Evolutionary conservation across 2,888 invertebrate species (phyloP).

Genomic region (Diplolepis rosae): DNA sequence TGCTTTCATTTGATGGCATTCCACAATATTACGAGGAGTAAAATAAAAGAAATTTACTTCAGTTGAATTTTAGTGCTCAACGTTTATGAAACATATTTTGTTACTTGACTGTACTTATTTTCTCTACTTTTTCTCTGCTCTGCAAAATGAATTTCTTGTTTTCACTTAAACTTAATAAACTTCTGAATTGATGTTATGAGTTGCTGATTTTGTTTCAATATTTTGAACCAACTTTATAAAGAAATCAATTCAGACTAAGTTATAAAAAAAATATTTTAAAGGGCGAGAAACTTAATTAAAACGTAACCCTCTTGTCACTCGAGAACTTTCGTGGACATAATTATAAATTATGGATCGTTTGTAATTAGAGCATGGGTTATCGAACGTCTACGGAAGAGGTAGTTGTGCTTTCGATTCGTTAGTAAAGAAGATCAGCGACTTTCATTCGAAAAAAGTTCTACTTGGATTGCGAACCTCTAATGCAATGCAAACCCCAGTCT

Average conservation of each 20-base stretch:
- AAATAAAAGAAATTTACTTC: conserved; percentile 10
- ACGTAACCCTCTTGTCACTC: conserved; percentile 45
- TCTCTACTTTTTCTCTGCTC: not conserved
- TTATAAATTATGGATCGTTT: conserved; percentile 35
- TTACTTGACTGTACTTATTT: not conserved
- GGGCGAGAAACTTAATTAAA: conserved; percentile 35
- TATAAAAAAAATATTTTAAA: conserved; percentile 6
- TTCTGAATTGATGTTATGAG: too few relatives aligned
- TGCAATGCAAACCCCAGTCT: conserved; percentile 29
- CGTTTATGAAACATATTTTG: not conserved
- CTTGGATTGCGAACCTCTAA: conserved; percentile 19
- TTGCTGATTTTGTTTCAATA: too few relatives aligned
- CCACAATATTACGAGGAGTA: conserved; percentile 23
- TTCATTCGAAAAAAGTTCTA: conserved; percentile 26
- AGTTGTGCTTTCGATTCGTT: conserved; percentile 35
- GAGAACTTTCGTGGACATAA: conserved; percentile 37
- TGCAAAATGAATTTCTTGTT: not conserved
- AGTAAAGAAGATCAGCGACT: conserved; percentile 19
- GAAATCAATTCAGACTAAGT: too few relatives aligned
- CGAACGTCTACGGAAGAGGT: conserved; percentile 45
- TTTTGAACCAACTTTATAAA: too few relatives aligned
- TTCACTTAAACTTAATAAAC: too few relatives aligned
- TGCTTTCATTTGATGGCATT: conserved; percentile 17
- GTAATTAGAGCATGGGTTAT: conserved; percentile 47
- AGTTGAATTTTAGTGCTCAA: not conserved